These are phyloP conservation scores for Pygmarrhopalites habei DNA, from an alignment of 1,140 invertebrate genomes.

Conservation along the genomic window DNA sequence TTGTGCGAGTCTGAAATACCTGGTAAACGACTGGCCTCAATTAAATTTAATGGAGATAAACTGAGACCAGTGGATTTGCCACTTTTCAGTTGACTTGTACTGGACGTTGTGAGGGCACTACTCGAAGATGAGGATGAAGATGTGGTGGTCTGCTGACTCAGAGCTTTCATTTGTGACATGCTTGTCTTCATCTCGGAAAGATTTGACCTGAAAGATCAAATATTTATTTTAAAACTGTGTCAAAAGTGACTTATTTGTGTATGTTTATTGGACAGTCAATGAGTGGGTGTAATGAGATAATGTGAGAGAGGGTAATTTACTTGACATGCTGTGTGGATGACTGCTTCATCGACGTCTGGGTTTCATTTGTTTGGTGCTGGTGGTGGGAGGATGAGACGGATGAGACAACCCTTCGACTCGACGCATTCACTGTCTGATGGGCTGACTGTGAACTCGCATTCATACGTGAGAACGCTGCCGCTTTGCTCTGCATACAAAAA, in stretches of 20 bases:
- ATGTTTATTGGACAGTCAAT: no score
- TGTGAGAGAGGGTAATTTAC: no score
- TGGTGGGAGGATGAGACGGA: constrained; percentile 29
- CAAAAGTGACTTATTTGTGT: no score
- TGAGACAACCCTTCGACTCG: constrained; percentile 17
- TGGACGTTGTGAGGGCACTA: constrained; percentile 39
- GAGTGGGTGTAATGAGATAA: no score
- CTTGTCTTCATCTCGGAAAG: constrained; percentile 65
- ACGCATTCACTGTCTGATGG: constrained; percentile 33
- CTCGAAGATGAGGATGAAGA: constrained; percentile 46
- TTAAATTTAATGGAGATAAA: constrained; percentile 30
- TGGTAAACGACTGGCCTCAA: constrained; percentile 17
- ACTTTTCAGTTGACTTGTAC: constrained; percentile 12
- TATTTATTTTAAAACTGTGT: no score
- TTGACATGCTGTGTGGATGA: constrained; percentile 48
- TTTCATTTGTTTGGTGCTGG: constrained; percentile 32
- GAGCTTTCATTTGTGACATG: constrained; percentile 66
- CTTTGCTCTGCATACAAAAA: constrained; percentile 32
- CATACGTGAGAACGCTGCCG: constrained; percentile 33
- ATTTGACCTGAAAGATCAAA: no score
- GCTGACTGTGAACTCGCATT: constrained; percentile 31
- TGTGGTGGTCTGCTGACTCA: constrained; percentile 45
- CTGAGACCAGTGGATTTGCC: not conserved
- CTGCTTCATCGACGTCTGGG: constrained; percentile 24
- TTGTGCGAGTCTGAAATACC: not conserved